Percentiles rank a stretch among this genome's conserved stretches.
Evolutionary conservation across 2,113 vertebrate species (phyloP).

Genomic region (Vicugna pacos): DNA sequence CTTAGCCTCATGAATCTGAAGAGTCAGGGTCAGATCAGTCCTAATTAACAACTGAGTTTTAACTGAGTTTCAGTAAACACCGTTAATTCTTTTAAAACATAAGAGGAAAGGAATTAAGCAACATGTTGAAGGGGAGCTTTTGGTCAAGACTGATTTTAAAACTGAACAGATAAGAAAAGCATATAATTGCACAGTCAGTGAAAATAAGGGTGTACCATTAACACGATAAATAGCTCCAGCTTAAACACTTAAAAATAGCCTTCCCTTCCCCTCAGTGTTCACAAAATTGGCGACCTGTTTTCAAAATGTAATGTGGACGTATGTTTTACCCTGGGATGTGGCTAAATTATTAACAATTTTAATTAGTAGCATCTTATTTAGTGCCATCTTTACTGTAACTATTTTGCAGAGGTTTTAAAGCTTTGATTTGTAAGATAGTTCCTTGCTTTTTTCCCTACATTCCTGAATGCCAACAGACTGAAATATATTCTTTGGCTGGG

Average conservation of each 20-base stretch:
- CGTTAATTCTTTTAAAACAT: background rate
- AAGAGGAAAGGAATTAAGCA: background rate
- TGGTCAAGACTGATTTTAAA: background rate
- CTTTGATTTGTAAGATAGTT: background rate
- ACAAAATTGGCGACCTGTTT: background rate
- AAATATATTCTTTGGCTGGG: background rate
- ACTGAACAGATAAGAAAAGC: background rate
- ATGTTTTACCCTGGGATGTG: background rate
- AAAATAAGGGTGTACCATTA: background rate
- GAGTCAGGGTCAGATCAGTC: accelerated
- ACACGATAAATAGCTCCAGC: background rate
- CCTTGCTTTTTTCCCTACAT: background rate
- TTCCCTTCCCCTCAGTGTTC: background rate
- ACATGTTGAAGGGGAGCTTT: background rate
- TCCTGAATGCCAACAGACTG: background rate
- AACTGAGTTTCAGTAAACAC: background rate
- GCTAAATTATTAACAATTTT: background rate
- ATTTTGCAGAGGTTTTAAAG: background rate
- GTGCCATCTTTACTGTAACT: background rate
- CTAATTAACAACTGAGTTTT: background rate
- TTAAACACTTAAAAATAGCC: background rate
- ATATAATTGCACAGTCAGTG: background rate
- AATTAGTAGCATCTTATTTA: background rate
- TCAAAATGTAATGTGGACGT: background rate
- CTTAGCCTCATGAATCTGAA: background rate